Evolutionary conservation across 2,888 invertebrate genomes (phyloP), one percentile per base, ranked within the genome.

Genomic region (Plagodis dolabraria): DNA sequence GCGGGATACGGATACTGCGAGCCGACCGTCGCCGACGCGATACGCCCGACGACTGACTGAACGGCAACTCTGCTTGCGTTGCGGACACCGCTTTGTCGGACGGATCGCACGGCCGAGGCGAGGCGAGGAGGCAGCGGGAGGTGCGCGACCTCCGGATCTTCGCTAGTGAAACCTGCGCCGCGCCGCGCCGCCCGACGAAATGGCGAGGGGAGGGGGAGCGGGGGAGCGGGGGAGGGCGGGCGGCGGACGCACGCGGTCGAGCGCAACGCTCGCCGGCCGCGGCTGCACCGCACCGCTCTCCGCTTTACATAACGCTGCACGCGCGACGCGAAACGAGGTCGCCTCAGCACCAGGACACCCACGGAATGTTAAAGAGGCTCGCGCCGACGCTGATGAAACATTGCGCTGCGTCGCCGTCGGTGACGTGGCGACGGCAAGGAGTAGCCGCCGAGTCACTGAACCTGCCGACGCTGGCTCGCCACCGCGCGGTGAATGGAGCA

Each of bases 401-500:
- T 22, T 22, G 22, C 22, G 76, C 81, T 82, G 56, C 86, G 83
- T 86, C 80, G 86, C 52, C 86, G 83, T 86, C 80, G 86, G 80
- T 89, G 89, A 89, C 90, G 89, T 82, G 87, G 74, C 85, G 7
- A 36, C 36, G 36, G 36, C 80, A 83, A 85, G 84, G 86, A 87
- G 85, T 83, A 85, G 86, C 72, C 83, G 60, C 81, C 83, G 82
- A 88, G 92, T 91, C 92, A 92, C 79, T 92, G 92, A 92, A 91
- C 92, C 89, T 89, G 84, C 22, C 22, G 22, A 22, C 22, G 22
- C 22, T 22, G 22, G 22, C 81, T 72, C 82, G 85, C 70, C 80
- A 79, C 81, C 87, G 75, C 88, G 87, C 88, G 91, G 92, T 92
- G 91, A 91, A 90, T 89, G 91, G 90, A 89, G 89, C 88, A 83